A percentile compares a stretch with the other conserved stretches of the same genome.
phyloP scores from a whole-genome alignment of 2,888 invertebrate genomes.

The Apamea epomidion region DNA sequence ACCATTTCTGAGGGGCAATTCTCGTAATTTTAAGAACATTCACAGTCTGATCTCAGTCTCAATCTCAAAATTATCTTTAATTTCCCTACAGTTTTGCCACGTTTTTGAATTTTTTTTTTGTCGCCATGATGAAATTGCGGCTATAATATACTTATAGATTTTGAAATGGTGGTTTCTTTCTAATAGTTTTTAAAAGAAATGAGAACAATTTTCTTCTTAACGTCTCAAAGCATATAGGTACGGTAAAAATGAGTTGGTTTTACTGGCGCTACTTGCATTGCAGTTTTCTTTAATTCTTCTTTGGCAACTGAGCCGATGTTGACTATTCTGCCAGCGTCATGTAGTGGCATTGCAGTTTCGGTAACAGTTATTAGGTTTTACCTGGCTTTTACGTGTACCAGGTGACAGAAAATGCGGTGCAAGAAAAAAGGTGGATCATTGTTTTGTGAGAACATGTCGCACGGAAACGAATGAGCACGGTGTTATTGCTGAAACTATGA shows the following conservation, averaged over 20 bases:
- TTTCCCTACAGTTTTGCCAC: too few species aligned
- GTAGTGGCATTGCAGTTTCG: not conserved
- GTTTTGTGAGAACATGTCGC: not conserved
- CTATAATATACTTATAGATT: too few species aligned
- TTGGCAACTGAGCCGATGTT: too few species aligned
- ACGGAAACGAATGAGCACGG: not conserved
- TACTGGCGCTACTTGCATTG: not conserved
- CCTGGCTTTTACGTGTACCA: not conserved
- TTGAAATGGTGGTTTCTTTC: not conserved
- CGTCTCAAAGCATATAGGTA: too few species aligned
- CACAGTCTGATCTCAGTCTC: too few species aligned
- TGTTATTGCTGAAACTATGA: not conserved
- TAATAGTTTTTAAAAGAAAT: not conserved
- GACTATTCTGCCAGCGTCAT: too few species aligned
- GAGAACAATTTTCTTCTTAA: not conserved
- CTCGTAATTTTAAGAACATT: too few species aligned
- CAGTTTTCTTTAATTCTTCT: too few species aligned
- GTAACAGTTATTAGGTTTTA: conserved; percentile 12
- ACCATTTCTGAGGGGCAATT: too few species aligned
- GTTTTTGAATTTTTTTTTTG: too few species aligned
- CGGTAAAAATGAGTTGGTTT: not conserved
- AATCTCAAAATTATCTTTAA: too few species aligned
- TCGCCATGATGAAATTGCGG: too few species aligned
- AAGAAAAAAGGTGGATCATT: not conserved
- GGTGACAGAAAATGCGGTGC: not conserved